Evolutionary conservation across 2,797 vertebrate species (phyloP).

Genomic region (Oreortyx pictus): DNA sequence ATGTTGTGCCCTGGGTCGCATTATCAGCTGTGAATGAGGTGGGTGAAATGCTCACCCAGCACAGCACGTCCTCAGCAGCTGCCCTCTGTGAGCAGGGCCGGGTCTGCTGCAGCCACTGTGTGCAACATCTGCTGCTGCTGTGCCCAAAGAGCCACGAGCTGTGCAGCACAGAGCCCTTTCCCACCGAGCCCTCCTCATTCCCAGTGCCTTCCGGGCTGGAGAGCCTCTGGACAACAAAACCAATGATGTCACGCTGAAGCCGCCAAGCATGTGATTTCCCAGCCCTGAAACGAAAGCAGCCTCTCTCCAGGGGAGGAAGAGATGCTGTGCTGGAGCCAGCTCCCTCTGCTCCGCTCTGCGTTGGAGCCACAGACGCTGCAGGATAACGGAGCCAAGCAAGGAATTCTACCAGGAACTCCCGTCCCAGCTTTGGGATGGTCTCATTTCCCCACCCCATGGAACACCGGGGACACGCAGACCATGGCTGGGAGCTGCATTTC

Average conservation of each 20-base stretch:
- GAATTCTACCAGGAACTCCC: too few species aligned
- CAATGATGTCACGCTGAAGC: conserved; percentile 27
- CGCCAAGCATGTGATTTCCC: conserved; percentile 48
- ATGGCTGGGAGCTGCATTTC: neutral
- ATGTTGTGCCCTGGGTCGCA: neutral
- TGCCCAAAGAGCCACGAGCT: neutral
- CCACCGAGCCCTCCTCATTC: neutral
- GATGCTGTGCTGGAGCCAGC: neutral
- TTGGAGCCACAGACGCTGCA: too few species aligned
- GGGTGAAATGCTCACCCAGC: neutral
- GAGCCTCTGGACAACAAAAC: neutral
- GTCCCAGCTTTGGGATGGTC: too few species aligned
- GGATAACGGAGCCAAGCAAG: too few species aligned
- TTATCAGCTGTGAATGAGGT: neutral
- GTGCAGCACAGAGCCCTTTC: neutral
- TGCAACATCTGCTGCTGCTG: neutral
- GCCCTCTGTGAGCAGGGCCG: neutral
- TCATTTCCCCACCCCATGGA: too few species aligned
- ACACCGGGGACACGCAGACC: neutral
- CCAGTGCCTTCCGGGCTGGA: neutral
- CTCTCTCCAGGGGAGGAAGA: neutral
- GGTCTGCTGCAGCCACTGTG: neutral
- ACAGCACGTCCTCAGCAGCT: neutral
- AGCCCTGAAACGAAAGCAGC: neutral
- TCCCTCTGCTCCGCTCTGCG: neutral